phyloP scores from a whole-genome alignment of 1,140 invertebrate species.

The Proales similis region DNA sequence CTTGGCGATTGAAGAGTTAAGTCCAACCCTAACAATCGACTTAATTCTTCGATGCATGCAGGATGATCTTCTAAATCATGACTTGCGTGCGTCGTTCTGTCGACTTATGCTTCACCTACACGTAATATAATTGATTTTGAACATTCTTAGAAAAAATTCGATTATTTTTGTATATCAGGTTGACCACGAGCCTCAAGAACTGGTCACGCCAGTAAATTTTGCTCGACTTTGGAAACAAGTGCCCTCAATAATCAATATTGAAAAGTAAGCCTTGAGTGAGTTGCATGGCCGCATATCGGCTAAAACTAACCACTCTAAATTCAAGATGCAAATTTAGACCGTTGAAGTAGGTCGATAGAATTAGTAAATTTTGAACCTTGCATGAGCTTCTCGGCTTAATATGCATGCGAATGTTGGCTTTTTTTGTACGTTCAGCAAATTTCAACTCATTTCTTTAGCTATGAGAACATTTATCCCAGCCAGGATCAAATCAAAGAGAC shows the following conservation, averaged over 20 bases:
- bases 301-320: neutral
- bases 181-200: conserved; percentile 89
- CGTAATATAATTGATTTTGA: conserved; percentile 47
- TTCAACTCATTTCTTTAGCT: too few relatives aligned
- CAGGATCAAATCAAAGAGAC: too few relatives aligned
- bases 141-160: conserved; percentile 1
- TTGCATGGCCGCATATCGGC: neutral
- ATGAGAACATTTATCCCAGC: too few relatives aligned
- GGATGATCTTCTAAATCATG: conserved; percentile 83
- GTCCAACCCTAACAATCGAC: conserved; percentile 82
- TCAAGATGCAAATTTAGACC: conserved; percentile 24
- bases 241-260: conserved; percentile 29
- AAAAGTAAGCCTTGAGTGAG: conserved; percentile 28
- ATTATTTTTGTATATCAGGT: conserved; percentile 6
- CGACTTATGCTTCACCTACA: conserved; percentile 79
- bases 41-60: conserved; percentile 98
- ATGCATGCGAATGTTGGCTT: too few relatives aligned
- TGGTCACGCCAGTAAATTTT: conserved; percentile 94
- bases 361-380: too few relatives aligned
- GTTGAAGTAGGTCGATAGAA: conserved; percentile 25
- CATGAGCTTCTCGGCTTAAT: too few relatives aligned
- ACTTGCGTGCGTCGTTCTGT: conserved; percentile 92
- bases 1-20: conserved; percentile 85
- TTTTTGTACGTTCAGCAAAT: too few relatives aligned
- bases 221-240: conserved; percentile 88